Evolutionary conservation across 2,113 vertebrate species (phyloP), one percentile per base, ranked within the genome.

Genomic region (Sapayoa aenigma): DNA sequence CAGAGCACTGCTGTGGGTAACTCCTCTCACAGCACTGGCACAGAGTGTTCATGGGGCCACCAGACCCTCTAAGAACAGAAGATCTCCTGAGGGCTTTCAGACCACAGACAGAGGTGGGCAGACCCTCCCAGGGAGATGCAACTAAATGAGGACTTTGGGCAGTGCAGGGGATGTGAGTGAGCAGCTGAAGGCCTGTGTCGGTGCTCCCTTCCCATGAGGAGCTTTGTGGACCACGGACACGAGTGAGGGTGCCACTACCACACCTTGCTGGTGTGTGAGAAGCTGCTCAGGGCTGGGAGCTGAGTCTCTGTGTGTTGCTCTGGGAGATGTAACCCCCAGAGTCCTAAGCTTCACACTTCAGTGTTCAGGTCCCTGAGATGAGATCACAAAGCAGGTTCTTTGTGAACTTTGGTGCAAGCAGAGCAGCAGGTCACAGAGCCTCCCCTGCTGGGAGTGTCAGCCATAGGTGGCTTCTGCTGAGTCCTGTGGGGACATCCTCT

Each of bases 1-100:
- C 2, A 1, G 24, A 28, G 68, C 1, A 0, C 6, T 31, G 62
- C 33, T 50, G 12, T 4, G 27, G 23, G 56, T 18, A 25, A 5
- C 37, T 71, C 37, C 22, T 20, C 21, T 7, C 31, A 15, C 7
- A 27, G 81, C 7, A 6, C 42, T n/a, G 37, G 11, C 20, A 19
- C 25, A 41, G 53, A 15, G 27, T 18, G 47, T 37, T 56, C 35
- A 1, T 2, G 22, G n/a, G 6, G 11, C 17, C 15, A 3, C 35
- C 11, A 37, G 10, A 42, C 42, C 46, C 49, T 44, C 35, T 47
- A 42, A 53, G n/a, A 52, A 12, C n/a, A 14, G 22, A 66, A 18
- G 22, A 14, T 47, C 46, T 66, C 31, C 39, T 47, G 31, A 59
- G 53, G 59, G 6, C 18, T 56, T 55, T 37, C 31, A 56, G 37